A percentile compares a stretch with the other conserved stretches of the same genome.
phyloP scores from a whole-genome alignment of 2,888 invertebrate species.

The Zaprionus bogoriensis region DNA sequence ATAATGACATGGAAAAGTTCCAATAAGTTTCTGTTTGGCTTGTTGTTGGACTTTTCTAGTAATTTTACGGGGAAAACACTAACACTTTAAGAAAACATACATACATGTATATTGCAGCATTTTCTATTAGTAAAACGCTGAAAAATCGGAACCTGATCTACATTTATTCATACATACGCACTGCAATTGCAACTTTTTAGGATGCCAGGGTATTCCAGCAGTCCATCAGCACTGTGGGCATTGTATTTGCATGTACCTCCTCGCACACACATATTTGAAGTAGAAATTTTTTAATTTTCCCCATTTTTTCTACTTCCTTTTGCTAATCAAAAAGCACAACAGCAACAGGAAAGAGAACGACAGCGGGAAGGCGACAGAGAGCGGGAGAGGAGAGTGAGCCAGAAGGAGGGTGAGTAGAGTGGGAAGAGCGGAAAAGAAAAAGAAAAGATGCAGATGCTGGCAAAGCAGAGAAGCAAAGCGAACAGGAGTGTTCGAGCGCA shows the following conservation, averaged over 20 bases:
- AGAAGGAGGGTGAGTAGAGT: neutral
- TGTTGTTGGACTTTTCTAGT: no score
- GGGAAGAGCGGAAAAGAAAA: neutral
- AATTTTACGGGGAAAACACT: no score
- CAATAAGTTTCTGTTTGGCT: no score
- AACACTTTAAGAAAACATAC: no score
- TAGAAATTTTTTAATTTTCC: conserved; percentile 50
- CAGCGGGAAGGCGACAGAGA: neutral
- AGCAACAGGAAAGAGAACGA: conserved; percentile 18
- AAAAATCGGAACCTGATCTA: no score
- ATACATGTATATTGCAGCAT: no score
- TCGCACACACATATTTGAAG: conserved; percentile 25
- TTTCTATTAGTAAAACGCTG: no score
- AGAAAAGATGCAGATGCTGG: neutral
- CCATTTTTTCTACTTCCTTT: conserved; percentile 40
- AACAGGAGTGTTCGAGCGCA: no score
- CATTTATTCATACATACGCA: no score
- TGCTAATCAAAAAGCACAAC: conserved; percentile 74
- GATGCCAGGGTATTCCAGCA: conserved; percentile 11
- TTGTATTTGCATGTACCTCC: neutral
- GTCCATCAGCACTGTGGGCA: neutral
- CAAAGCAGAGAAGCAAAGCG: conserved; percentile 2
- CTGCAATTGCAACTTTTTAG: neutral
- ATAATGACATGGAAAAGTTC: no score
- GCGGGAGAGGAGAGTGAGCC: neutral